Base-by-base conservation (phyloP, 2,888 invertebrate genomes). In the Archaeoteleia sp. region DNA sequence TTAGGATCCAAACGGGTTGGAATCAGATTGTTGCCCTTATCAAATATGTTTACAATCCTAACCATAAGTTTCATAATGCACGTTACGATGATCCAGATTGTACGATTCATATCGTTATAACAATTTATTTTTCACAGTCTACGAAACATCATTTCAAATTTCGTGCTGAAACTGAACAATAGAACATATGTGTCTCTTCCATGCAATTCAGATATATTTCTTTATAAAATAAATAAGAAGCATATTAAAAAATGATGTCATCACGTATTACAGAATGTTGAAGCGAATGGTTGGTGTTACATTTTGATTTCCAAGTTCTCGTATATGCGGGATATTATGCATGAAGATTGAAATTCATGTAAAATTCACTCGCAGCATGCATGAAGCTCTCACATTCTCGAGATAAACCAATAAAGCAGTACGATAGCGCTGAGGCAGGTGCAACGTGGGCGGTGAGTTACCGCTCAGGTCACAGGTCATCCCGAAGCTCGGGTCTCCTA, bases 371-470 rank as follows among this genome's bases (percentile, higher is more conserved):
- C 70, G 71, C 37, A 58, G 48, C 67, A 73, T 74, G 72, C 72
- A 71, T 73, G 74, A 75, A 76, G 67, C 75, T 72, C 70, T 74
- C 73, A 65, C 67, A 58, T 70, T 70, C 66, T 61, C 67, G 73
- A 76, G 78, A 79, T 81, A 79, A 82, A 78, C 81, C 81, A 81
- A 82, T 80, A 81, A 78, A 82, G 76, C 75, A 76, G 74, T 67
- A 51, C 72, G 78, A 78, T 77, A 76, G 72, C 67, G 67, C 72
- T 57, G 72, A 77, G 77, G 80, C 82, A 82, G 82, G 82, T 82
- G 82, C 79, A 78, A 82, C 82, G 81, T 81, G 78, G 81, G 81
- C 81, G 81, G 77, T 78, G 81, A 79, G 76, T 79, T 79, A 79
- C 76, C 74, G 78, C 74, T 57, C 34, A 67, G 79, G 78, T 81